Conservation (phyloP, 2,113 vertebrate species). For the Phylloscopus trochiloides region DNA sequence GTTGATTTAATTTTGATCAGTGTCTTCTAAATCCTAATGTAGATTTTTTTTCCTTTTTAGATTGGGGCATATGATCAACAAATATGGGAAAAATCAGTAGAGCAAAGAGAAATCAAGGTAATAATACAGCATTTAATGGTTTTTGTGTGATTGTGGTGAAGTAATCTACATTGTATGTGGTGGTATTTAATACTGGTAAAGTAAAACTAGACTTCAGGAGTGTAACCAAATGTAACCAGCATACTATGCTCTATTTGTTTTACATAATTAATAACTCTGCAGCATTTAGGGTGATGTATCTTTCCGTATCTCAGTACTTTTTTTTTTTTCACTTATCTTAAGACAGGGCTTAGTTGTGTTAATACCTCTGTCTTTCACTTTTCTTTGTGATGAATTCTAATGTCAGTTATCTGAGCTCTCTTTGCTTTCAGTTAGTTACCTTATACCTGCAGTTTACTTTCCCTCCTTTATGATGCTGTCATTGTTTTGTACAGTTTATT, state of each 20-base stretch:
- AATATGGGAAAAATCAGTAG: slow-evolving; percentile 99
- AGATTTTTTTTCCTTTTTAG: slow-evolving; percentile 65
- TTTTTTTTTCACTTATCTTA: neutral
- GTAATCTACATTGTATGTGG: neutral
- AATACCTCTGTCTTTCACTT: neutral
- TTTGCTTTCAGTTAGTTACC: slow-evolving; percentile 72
- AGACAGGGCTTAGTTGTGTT: neutral
- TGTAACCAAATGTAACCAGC: neutral
- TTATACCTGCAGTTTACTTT: slow-evolving; percentile 80
- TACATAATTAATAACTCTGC: neutral
- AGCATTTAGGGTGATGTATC: neutral
- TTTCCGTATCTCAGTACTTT: neutral
- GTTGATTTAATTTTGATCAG: neutral
- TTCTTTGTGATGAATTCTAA: slow-evolving; percentile 60
- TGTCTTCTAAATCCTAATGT: slow-evolving; percentile 2
- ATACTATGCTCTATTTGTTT: neutral
- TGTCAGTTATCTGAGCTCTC: slow-evolving; percentile 69
- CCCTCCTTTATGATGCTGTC: slow-evolving; percentile 81
- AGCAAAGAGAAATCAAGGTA: slow-evolving; percentile 99
- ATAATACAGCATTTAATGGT: neutral
- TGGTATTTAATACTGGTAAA: slow-evolving; percentile 11
- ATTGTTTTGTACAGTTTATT: slow-evolving; percentile 92
- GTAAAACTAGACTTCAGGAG: slow-evolving; percentile 11
- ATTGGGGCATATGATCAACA: slow-evolving; percentile 99
- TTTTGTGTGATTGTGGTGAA: neutral